Base-by-base conservation (phyloP, 2,113 vertebrate genomes). In the Podarcis cretensis region DNA sequence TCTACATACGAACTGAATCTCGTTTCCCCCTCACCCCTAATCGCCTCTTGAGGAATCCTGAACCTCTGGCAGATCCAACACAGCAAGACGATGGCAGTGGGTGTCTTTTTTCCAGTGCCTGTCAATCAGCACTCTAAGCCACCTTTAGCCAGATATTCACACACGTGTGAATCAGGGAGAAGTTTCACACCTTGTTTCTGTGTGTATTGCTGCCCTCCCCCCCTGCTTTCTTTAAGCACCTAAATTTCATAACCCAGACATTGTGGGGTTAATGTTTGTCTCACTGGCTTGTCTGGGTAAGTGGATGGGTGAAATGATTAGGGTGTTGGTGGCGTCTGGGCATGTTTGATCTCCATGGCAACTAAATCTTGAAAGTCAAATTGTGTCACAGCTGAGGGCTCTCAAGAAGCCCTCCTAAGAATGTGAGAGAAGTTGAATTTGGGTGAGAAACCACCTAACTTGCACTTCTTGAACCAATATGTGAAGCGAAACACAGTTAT, bases 331-430 rank as follows among this genome's bases (percentile, higher is more conserved):
- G 66, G 66, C 6, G 27, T 27, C 18, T 4, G 27, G 66, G 32
- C 18, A 8, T 40, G 63, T 88, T 92, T 81, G 32, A 68, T 95
- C 65, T n/a, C 94, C 93, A 89, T 73, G 78, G 93, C 90, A 92
- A 93, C 93, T 69, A 16, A 54, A 79, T 65, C 81, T 57, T 90
- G 87, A 54, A 81, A 85, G 85, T 82, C 92, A 87, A 87, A 81
- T 81, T 90, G 90, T 91, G 90, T 78, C 90, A 25, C 4, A 27
- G 81, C 57, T 48, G 7, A 92, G 90, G 81, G 85, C 83, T 90
- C 83, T 89, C 90, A 37, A 92, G 91, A 85, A 18, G 13, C 59
- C 13, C 59, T 63, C 59, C 59, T 18, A 63, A 7, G 59, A 18
- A 18, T 63, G 59, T 14, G 59, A 18, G 59, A 18, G 59, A 63